Percentiles rank a stretch among this genome's conserved stretches.
These are phyloP conservation scores for Oenanthe melanoleuca DNA, from an alignment of 2,113 vertebrate genomes.

Conservation along the genomic window DNA sequence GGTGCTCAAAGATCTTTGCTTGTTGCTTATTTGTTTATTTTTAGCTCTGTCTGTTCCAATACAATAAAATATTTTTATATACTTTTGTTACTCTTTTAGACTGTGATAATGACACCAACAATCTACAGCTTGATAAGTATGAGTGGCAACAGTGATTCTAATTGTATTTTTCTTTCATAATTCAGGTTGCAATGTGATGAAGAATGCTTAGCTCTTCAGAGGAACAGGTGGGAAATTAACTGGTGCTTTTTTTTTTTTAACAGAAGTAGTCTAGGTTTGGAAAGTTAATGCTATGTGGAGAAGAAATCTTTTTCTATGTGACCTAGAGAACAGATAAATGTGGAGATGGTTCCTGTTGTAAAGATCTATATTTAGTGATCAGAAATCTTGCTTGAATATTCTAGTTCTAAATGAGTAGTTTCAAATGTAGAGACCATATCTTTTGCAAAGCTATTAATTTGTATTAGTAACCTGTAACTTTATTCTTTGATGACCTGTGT, in stretches of 20 bases:
- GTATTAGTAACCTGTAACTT: not conserved
- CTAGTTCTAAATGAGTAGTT: not conserved
- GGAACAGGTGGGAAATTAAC: conserved; percentile 83
- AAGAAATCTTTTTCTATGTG: not conserved
- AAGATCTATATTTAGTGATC: not conserved
- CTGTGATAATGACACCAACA: not conserved
- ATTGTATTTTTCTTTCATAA: conserved; percentile 44
- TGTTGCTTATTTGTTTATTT: not conserved
- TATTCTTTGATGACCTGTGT: not conserved
- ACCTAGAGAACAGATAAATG: not conserved
- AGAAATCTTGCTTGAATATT: not conserved
- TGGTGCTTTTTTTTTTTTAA: not conserved
- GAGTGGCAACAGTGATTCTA: not conserved
- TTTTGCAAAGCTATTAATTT: not conserved
- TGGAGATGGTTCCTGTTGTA: not conserved
- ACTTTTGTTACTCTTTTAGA: not conserved
- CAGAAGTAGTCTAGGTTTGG: not conserved
- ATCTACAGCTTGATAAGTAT: not conserved
- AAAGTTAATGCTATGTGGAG: not conserved
- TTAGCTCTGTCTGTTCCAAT: not conserved
- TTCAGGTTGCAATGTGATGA: conserved; percentile 93
- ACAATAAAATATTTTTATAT: not conserved
- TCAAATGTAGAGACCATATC: not conserved
- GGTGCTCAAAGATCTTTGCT: not conserved
- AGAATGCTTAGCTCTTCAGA: conserved; percentile 91